Base-by-base conservation (phyloP, 2,797 vertebrate species). In the Miichthys miiuy region DNA sequence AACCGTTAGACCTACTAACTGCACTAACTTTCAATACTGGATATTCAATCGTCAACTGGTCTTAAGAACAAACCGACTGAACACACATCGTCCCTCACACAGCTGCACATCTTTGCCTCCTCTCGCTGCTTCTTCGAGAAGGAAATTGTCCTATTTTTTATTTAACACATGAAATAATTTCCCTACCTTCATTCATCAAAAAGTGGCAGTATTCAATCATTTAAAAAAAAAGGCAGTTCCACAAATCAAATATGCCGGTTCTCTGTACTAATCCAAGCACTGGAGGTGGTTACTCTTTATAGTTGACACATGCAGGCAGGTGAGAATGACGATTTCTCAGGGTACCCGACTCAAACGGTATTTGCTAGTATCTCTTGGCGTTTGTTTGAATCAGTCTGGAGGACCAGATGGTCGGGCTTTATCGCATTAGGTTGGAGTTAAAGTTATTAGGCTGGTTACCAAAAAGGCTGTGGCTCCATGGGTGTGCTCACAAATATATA, bases 351-450 rank as follows among this genome's bases (percentile, higher is more conserved):
- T 67, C 66, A 79, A 61, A 68, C 30, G 47, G 50, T 50, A 67
- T 73, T 73, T 77, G 14, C 13, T 55, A 30, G 51, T 50, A 50
- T 66, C 21, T 84, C 23, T n/a, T 76, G 69, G 69, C 69, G 18
- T 61, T 47, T 44, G 63, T 62, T 47, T 8, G 17, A 77, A 64
- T 18, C 77, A 63, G 21, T 38, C 68, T 80, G 71, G 41, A 58
- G 63, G 0, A 76, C n/a, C 87, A 70, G 72, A 81, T 85, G 87
- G 77, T 56, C 2, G 41, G 34, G 20, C 38, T 82, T 76, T 42
- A 77, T 82, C 25, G 21, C 42, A 46, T 75, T 44, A 75, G 60
- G 44, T 47, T 65, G 25, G 67, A 68, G 65, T 57, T 70, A 61
- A 64, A 47, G 38, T 60, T 64, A 68, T 68, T 41, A 38, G 64